Conservation (phyloP, 2,888 invertebrate genomes). For the Tupiocoris notatus region DNA sequence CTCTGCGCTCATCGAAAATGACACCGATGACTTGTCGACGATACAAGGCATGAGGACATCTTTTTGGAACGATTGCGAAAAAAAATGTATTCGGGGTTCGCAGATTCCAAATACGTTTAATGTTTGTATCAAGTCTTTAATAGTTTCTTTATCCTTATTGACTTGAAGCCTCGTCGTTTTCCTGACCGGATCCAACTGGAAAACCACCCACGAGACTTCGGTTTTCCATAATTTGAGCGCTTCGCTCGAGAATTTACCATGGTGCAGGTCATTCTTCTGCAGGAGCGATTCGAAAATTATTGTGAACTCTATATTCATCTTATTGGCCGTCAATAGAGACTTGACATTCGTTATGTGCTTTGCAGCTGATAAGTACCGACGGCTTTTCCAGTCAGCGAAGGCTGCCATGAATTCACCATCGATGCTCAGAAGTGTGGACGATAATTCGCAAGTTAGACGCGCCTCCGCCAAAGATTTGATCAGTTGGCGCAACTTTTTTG, state of each 20-base stretch:
- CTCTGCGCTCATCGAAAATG: neutral
- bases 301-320: constrained; percentile 58
- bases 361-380: constrained; percentile 56
- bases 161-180: constrained; percentile 49
- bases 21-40: neutral
- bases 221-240: constrained; percentile 58
- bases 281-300: constrained; percentile 58
- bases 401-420: constrained; percentile 11
- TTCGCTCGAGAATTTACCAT: constrained; percentile 57
- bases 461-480: constrained; percentile 24
- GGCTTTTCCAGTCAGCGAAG: neutral
- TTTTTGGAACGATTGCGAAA: constrained; percentile 3
- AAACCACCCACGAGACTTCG: constrained; percentile 56
- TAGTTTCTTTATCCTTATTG: constrained; percentile 24
- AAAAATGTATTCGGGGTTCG: constrained; percentile 22
- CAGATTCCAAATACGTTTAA: constrained; percentile 33
- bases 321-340: constrained; percentile 49
- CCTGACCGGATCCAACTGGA: constrained; percentile 45
- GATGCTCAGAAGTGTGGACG: neutral
- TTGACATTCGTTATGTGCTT: constrained; percentile 58
- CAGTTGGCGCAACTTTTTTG: constrained; percentile 16
- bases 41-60: constrained; percentile 26
- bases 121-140: constrained; percentile 52
- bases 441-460: constrained; percentile 11
- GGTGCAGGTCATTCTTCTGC: constrained; percentile 51